Evolutionary conservation across 2,113 vertebrate species (phyloP), one percentile per base, ranked within the genome.

Genomic region (Sinocyclocheilus maitianheensis): DNA sequence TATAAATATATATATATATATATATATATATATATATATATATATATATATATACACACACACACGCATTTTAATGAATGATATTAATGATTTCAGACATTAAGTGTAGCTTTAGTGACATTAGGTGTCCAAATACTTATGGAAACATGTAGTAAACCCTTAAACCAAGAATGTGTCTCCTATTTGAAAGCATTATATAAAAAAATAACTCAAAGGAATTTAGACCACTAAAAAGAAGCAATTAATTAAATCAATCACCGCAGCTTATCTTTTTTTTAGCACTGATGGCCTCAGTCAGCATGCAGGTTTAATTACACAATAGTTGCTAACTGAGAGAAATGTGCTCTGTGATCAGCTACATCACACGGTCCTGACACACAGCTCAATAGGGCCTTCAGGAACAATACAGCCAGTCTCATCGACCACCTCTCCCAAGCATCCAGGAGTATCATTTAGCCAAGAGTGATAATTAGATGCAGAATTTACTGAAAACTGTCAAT

Each of bases 391-490:
- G 89, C 85, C 91, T 91, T 92, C 93, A 93, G 93, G 95, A 97
- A 97, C 97, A 97, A 98, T 96, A 94, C 94, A 92, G 90, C 85
- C 88, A 92, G 93, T 92, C 92, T 93, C 96, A 97, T 97, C 92
- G 96, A 97, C 97, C 96, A 95, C 93, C 95, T 96, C 95, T 95
- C 95, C 94, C 93, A 94, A 95, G 95, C 96, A 94, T 95, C 96
- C 96, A 97, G 96, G 96, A 97, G 95, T 96, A 96, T 97, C 96
- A 96, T 98, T 98, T 97, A 97, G 95, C 96, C 94, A 90, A 95
- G 94, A 96, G 96, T 97, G 95, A 98, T 98, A 98, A 99, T 99
- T 96, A 98, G 95, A 97, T 95, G 90, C 94, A 95, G 96, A 97
- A 97, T 96, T 96, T 96, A 98, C 95, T 95, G 95, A 95, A 95